A percentile compares a stretch with the other conserved stretches of the same genome.
These are phyloP conservation scores for Disparrhopalites patrizii DNA, from an alignment of 2,888 invertebrate species.

Conservation along the genomic window DNA sequence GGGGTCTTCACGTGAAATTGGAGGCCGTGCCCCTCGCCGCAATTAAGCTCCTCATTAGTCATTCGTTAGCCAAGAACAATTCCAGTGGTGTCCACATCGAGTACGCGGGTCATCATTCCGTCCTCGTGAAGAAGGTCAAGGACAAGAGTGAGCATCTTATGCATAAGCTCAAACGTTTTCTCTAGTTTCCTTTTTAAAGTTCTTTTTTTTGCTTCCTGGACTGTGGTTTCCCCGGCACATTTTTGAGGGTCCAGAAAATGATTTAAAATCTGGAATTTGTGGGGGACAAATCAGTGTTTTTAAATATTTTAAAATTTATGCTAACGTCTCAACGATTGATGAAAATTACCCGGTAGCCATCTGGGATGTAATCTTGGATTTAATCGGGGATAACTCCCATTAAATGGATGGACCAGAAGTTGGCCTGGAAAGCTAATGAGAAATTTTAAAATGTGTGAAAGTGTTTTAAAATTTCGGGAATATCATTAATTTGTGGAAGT, in stretches of 20 bases:
- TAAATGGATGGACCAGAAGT: no score
- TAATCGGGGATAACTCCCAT: no score
- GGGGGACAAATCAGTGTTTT: no score
- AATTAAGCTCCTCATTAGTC: conserved; percentile 38
- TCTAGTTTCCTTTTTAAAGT: conserved; percentile 29
- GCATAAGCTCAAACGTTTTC: conserved; percentile 39
- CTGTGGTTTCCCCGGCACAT: no score
- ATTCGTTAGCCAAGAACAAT: conserved; percentile 22
- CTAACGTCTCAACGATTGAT: no score
- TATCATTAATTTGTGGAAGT: no score
- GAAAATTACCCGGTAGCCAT: neutral
- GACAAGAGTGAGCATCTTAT: conserved; percentile 42
- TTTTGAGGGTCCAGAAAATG: no score
- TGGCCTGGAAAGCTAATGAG: no score
- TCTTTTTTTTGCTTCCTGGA: neutral
- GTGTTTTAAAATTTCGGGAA: no score
- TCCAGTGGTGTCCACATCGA: conserved; percentile 36
- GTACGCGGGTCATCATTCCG: conserved; percentile 40
- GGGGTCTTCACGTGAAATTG: conserved; percentile 34
- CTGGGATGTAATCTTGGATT: neutral
- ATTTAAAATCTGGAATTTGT: no score
- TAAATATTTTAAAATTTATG: no score
- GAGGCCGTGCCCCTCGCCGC: conserved; percentile 36
- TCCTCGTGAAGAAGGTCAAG: conserved; percentile 36
- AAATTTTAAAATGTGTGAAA: no score